Evolutionary conservation across 2,888 invertebrate species (phyloP), one percentile per base, ranked within the genome.

Genomic region (Platycheirus albimanus): DNA sequence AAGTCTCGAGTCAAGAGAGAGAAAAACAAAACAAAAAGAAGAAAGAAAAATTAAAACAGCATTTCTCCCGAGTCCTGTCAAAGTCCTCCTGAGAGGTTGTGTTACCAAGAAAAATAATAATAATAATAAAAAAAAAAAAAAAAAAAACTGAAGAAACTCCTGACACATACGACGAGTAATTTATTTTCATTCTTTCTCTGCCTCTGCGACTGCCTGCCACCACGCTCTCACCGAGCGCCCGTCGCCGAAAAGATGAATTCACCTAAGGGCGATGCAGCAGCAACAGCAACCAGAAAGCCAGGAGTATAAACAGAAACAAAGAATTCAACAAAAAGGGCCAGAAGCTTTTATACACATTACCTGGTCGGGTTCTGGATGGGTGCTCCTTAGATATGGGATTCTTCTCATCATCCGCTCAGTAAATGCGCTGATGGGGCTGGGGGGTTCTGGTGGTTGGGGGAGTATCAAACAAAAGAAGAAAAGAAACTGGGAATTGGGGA

Each of bases 11-110:
- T 41, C 47, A 69, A 64, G 63, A 47, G 28, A 41, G 11, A 47
- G 20, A 30, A 17, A 67, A 64, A 49, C 30, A 69, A 58, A 80
- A 67, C 15, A 61, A 78, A 71, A 19, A 64, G 28, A 47, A n/a
- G 30, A 38, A 66, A 47, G 56, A 49, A 69, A 74, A 72, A 83
- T 83, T 83, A 78, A 78, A 78, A 78, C 72, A 83, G 72, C 74
- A 72, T 78, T 83, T 74, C 81, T 69, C 72, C 64, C 24, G 72
- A 63, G 78, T 74, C 78, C 83, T 74, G 78, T 74, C 78, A 83
- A 69, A 78, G 72, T 83, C 67, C 67, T 69, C 78, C 30, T 72
- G 54, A 63, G 76, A 61, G 61, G 61, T 61, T 61, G 38, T 70
- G n/a, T 11, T 49, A 17, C 45, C 15, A 38, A 33, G 43, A 17